Evolutionary conservation across 1,140 invertebrate species (phyloP).

Genomic region (honey bee (Apis mellifera)): DNA sequence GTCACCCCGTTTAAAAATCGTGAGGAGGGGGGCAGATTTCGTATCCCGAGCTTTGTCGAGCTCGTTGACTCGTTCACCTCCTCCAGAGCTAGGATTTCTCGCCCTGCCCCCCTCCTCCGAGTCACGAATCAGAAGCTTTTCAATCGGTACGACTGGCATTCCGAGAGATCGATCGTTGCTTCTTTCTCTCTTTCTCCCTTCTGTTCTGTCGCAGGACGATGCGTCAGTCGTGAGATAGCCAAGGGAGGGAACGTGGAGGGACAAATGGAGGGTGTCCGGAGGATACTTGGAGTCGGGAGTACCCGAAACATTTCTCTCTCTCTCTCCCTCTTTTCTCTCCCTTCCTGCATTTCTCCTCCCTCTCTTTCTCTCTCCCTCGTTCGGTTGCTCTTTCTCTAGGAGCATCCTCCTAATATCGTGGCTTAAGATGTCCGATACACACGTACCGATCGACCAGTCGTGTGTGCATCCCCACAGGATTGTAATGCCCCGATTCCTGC

Average conservation of each 20-base stretch:
- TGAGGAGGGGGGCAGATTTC: background rate
- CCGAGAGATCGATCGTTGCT: conserved; percentile 62
- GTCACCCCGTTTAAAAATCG: conserved; percentile 27
- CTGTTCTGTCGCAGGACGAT: conserved; percentile 51
- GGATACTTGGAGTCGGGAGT: conserved; percentile 60
- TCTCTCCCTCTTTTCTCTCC: background rate
- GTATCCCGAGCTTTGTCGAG: conserved; percentile 3
- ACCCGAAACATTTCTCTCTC: conserved; percentile 46
- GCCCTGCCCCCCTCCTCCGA: conserved; percentile 22
- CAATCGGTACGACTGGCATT: conserved; percentile 64
- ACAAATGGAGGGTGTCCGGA: conserved; percentile 66
- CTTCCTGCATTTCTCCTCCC: conserved; percentile 19
- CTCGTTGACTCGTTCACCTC: conserved; percentile 26
- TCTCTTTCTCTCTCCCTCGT: background rate
- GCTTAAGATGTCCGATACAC: conserved; percentile 66
- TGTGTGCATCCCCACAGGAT: conserved; percentile 44
- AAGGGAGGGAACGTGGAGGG: conserved; percentile 57
- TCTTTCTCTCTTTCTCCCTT: conserved; percentile 33
- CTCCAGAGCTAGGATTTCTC: conserved; percentile 47
- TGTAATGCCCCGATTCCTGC: background rate
- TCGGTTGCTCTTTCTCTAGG: background rate
- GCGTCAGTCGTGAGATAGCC: conserved; percentile 64
- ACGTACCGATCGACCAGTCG: conserved; percentile 57
- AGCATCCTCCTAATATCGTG: conserved; percentile 56
- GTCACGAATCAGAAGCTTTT: conserved; percentile 67